phyloP scores from a whole-genome alignment of 2,888 invertebrate species.

The Chrysopilus asiliformis region DNA sequence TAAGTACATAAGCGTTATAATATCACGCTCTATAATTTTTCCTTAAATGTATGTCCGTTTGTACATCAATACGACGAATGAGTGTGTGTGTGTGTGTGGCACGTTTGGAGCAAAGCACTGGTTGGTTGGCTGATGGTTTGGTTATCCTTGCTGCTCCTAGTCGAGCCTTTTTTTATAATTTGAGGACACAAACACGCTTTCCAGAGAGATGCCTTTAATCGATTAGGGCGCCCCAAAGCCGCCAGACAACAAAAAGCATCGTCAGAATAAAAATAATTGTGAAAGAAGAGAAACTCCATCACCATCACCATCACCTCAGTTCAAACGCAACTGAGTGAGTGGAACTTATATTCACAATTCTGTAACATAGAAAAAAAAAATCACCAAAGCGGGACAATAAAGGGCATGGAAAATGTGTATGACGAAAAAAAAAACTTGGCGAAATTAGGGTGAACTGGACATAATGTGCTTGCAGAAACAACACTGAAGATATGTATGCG shows the following conservation, averaged over 20 bases:
- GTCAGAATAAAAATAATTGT: neutral
- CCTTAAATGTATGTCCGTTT: no score
- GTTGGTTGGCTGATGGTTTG: constrained; percentile 8
- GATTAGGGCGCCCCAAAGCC: constrained; percentile 12
- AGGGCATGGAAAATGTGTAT: neutral
- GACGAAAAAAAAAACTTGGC: neutral
- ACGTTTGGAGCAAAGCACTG: no score
- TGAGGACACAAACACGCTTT: constrained; percentile 5
- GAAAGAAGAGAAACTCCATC: constrained; percentile 1
- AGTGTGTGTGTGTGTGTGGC: no score
- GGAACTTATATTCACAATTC: neutral
- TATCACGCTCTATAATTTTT: no score
- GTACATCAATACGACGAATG: no score
- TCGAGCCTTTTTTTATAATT: constrained; percentile 1
- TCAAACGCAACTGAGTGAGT: neutral
- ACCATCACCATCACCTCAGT: no score
- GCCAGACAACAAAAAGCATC: constrained; percentile 10
- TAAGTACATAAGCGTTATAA: no score
- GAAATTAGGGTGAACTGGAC: no score
- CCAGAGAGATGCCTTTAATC: constrained; percentile 8
- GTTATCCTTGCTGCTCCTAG: constrained; percentile 6
- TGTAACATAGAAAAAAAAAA: neutral
- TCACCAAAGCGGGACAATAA: neutral
- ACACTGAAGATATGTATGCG: no score
- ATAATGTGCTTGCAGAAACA: no score